Conservation (phyloP, 2,113 vertebrate species). For the Pollachius pollachius region DNA sequence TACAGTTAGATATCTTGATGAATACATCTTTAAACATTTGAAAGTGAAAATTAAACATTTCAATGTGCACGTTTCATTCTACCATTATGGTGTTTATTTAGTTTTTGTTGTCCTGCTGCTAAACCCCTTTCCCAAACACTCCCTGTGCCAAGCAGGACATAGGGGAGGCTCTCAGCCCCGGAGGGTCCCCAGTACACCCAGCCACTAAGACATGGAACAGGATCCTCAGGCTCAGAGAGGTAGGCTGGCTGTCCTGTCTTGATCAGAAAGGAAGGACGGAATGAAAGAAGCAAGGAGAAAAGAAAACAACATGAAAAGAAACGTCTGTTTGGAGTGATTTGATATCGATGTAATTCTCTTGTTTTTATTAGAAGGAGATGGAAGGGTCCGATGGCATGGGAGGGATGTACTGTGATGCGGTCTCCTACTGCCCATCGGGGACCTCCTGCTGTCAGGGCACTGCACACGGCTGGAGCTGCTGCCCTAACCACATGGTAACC, state of each 20-base stretch:
- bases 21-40: too few species aligned
- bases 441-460: constrained; percentile 59
- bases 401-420: constrained; percentile 58
- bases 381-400: not conserved
- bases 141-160: constrained; percentile 36
- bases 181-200: constrained; percentile 12
- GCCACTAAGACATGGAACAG: constrained; percentile 25
- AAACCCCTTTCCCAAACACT: constrained; percentile 19
- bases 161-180: constrained; percentile 34
- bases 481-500: constrained; percentile 65
- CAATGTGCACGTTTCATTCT: not conserved
- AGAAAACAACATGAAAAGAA: too few species aligned
- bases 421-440: constrained; percentile 50
- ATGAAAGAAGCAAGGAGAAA: too few species aligned
- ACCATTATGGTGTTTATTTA: constrained; percentile 56
- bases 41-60: not conserved
- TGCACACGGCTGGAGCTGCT: constrained; percentile 64
- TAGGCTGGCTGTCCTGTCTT: constrained; percentile 15
- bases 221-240: constrained; percentile 16
- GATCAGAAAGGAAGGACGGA: not conserved
- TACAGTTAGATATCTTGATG: too few species aligned
- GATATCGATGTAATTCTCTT: constrained; percentile 7
- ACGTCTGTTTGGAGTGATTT: too few species aligned
- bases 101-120: constrained; percentile 42
- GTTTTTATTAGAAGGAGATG: not conserved